Percentiles rank a stretch among this genome's conserved stretches.
Conservation (phyloP, 2,797 vertebrate genomes). For the Leucoraja ocellata region DNA sequence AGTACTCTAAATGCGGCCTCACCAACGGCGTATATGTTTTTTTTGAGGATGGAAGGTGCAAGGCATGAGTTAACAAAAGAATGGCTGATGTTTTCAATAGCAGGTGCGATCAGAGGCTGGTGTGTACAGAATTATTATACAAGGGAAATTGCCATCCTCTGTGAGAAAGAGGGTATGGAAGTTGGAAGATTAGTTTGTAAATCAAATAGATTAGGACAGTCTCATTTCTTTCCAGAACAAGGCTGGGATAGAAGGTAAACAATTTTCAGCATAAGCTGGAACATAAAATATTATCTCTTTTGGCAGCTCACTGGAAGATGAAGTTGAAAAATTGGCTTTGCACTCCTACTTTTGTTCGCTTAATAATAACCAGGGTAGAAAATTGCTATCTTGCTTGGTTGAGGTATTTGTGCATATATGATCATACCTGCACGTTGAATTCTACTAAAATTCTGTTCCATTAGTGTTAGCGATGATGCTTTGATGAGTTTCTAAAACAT, state of each 20-base stretch:
- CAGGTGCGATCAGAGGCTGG: background rate
- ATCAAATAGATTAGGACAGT: background rate
- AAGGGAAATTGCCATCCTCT: background rate
- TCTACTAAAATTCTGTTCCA: too few species aligned
- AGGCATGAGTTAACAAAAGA: background rate
- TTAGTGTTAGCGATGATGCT: background rate
- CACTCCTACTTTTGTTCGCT: background rate
- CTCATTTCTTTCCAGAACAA: background rate
- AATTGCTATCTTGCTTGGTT: too few species aligned
- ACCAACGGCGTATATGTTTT: too few species aligned
- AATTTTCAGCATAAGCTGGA: background rate
- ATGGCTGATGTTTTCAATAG: background rate
- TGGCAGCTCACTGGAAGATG: background rate
- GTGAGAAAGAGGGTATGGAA: background rate
- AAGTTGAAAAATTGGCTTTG: background rate
- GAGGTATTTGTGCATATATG: too few species aligned
- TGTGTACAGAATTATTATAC: background rate
- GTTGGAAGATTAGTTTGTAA: background rate
- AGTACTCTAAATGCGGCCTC: too few species aligned
- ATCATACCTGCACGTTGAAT: too few species aligned
- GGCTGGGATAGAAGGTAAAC: background rate
- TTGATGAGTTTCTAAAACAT: background rate
- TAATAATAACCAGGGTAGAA: background rate
- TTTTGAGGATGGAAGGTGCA: too few species aligned
- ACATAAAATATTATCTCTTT: background rate